Base-by-base conservation (phyloP, 1,140 invertebrate genomes). In the Drosophila arawakana region DNA sequence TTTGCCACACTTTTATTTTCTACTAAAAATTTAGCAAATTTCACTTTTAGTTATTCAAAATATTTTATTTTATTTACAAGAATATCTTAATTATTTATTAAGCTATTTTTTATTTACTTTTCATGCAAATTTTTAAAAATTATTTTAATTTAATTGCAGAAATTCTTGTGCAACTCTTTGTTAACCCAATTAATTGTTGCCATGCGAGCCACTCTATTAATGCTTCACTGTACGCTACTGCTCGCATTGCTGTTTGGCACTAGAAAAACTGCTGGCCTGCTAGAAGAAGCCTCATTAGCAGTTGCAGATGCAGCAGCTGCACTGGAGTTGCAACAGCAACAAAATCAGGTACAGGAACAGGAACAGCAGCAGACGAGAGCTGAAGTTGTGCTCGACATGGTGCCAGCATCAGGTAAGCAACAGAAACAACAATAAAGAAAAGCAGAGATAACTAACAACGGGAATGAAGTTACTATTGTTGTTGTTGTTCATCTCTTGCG, bases 241-340 rank as follows among this genome's bases (percentile, higher is more conserved):
- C 3, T 25, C 11, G 37, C 3, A 6, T 44, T 61, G 46, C 58
- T 76, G 15, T 10, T 65, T 54, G 50, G 11, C 50, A 54, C n/a
- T 13, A 37, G 7, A 9, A 37, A 37, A 37, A 5, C 37, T 70
- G 30, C 39, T 62, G 46, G 55, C 30, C 37, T 35, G 52, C 18
- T 57, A 41, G 47, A 39, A 73, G 80, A 39, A 73, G 80, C 49
- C 75, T 88, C 82, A 88, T 86, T 88, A 82, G 80, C 73, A 49
- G 76, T 7, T 13, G 46, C 34, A 49, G 39, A 34, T 35, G 47
- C 58, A 60, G 54, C 47, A 21, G 13, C 54, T 50, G 63, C 13
- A 25, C 55, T 60, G 49, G 76, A 47, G 15, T 43, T 43, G 41
- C 43, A 46, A 18, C 43, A 2, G 44, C 15, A 47, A 46, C 43